Base-by-base conservation (phyloP, 2,797 vertebrate species). In the Falco concolor region DNA sequence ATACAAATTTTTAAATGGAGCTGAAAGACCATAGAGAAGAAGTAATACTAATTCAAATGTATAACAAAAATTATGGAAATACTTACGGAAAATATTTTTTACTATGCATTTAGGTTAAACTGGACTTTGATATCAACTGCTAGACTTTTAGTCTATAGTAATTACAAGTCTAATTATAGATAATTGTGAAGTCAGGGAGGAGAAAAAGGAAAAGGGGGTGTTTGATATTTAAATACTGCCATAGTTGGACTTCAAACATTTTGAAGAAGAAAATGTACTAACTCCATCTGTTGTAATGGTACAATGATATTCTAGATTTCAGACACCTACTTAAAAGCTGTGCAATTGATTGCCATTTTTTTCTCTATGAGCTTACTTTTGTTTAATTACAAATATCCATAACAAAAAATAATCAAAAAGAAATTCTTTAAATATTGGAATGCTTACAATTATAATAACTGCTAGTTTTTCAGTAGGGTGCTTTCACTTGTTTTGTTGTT, bases 291-390 rank as follows among this genome's bases (percentile, higher is more conserved):
- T 79, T 93, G 42, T 36, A 96, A 87, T 49, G 50, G 63, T 94
- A 91, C 68, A 81, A 85, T 69, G 93, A 75, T 67, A 93, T 76
- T 84, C 77, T 93, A 96, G 79, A 94, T 95, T 97, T 96, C 84
- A 64, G 95, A 97, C 92, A 97, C 96, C 97, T 97, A 97, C 95
- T 94, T 95, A 95, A 98, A 97, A 95, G 93, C 94, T 97, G 96
- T 93, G 73, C 77, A 81, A 82, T 2, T 47, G 25, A 23, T 70
- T 93, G 95, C 95, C 64, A 64, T 14, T 21, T 91, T 95, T 90
- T 84, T 68, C 57, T 72, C 84, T 78, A 73, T 22, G 36, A 73
- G 54, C 9, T 72, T 70, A 81, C 40, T 90, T 63, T 53, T 83
- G 27, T 79, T 89, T 77, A 84, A 73, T 63, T 79, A 67, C 13